Evolutionary conservation across 2,113 vertebrate species (phyloP).

Genomic region (Psittacula cyanocephala): DNA sequence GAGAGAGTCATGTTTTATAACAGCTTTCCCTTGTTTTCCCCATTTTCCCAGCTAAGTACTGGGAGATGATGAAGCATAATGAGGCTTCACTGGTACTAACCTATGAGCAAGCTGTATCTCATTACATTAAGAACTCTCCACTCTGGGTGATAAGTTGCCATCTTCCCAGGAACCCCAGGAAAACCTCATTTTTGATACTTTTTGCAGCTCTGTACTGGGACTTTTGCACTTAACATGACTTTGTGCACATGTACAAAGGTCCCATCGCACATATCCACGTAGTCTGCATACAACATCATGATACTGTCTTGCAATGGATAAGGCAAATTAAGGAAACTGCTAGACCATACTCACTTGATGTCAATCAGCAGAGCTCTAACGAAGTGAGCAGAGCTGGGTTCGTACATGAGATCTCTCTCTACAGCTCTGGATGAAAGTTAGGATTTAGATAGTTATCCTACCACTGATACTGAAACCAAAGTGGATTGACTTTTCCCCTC

Average conservation of each 20-base stretch:
- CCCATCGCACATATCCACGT: accelerated
- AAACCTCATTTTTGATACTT: neutral
- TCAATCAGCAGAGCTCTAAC: neutral
- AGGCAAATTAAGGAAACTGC: neutral
- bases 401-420: neutral
- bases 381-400: neutral
- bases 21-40: neutral
- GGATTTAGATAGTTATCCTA: neutral
- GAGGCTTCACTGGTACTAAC: neutral
- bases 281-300: neutral
- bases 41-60: neutral
- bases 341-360: neutral
- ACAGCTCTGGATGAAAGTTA: neutral
- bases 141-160: neutral
- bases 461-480: neutral
- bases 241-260: neutral
- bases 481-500: neutral
- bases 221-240: neutral
- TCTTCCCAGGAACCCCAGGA: neutral
- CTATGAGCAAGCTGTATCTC: neutral
- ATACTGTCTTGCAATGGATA: accelerated
- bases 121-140: neutral
- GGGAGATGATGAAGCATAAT: neutral
- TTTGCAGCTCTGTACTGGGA: neutral
- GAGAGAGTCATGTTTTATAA: neutral